Evolutionary conservation across 53 echinoderm and acorn worm species (phyloP), one percentile per base, ranked within the genome.

Genomic region (Arbacia lixula): DNA sequence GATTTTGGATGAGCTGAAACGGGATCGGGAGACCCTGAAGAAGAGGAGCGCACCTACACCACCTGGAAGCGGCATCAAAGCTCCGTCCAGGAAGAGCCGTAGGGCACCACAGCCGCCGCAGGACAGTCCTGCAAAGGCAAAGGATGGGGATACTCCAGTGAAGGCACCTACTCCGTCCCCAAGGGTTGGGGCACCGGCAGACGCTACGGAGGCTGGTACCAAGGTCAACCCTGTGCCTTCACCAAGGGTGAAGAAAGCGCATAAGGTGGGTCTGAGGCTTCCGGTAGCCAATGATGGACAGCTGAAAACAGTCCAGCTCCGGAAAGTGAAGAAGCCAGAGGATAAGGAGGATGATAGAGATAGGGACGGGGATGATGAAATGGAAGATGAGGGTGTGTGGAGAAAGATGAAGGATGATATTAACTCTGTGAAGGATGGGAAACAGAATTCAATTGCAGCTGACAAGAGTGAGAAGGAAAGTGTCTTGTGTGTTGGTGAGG

Each of bases 1-100:
- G 60, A 92, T 99, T n/a, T 77, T 99, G 17, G 90, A 88, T 53
- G 99, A 99, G 73, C 86, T 99, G 90, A 86, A 94, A 57, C 71
- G 91, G 3, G 93, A 91, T 60, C 66, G 96, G 24, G 83, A 93
- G 53, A 96, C 96, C 1, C 86, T 96, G 67, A 93, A 90, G 88
- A 89, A 76, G 51, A 82, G 90, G 21, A 86, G 84, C 36, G 68
- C 86, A 5, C 78, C 73, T 55, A 66, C 88, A 4, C 83, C 86
- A 60, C 64, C 34, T 28, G 72, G 29, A 5, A 82, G 65, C 6
- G 19, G 43, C 19, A 50, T 84, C 31, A 67, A 25, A 34, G 77
- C 91, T 30, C 91, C 89, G 16, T 87, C 87, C 12, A 90, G 71
- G 49, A 94, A 92, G 76, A 72, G 71, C 29, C 74, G 89, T 36